Base-by-base conservation (phyloP, 2,888 invertebrate species). In the Apodemia zela region DNA sequence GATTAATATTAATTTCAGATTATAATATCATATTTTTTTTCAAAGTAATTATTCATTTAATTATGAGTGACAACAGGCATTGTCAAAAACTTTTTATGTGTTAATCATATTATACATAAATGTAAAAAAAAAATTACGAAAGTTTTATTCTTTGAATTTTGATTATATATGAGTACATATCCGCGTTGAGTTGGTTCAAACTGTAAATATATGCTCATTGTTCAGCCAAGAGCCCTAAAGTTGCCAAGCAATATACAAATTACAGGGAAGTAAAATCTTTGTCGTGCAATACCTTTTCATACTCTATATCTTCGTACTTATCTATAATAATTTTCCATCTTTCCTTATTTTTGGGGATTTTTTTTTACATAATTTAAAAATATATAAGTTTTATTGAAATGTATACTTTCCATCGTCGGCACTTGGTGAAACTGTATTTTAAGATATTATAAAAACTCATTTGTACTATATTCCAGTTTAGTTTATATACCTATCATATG, bases 241-340 rank as follows among this genome's bases (percentile, higher is more conserved):
- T 85, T 87, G 77, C 75, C 77, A 73, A 72, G 80, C 80, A 82
- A 84, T 81, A 82, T 79, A 86, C 81, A 87, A 87, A 88, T 88
- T 85, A 85, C 77, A 71, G 76, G 81, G 80, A 85, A 86, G 84
- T 81, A 75, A 81, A 84, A 84, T 82, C 76, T 81, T 75, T 72
- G 71, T 69, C 61, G 69, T 60, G 72, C 73, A 77, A 75, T 74
- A 69, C 57, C 33, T 21, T 57, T 58, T 62, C 62, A 67, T 60
- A 60, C 65, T 66, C 51, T 62, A 59, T 57, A 33, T 25, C 15
- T 33, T 42, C 6, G 42, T 42, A 42, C 42, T 42, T 15, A 42
- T 42, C 42, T 42, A 15, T 42, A 42, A 42, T 42, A 42, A 42
- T 42, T 42, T 42, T 4, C 15, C 4, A 4, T 42, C 13, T 42